Percentiles rank a stretch among this genome's conserved stretches.
Evolutionary conservation across 1,140 invertebrate species (phyloP).

Genomic region (Drosophila kohkoa): DNA sequence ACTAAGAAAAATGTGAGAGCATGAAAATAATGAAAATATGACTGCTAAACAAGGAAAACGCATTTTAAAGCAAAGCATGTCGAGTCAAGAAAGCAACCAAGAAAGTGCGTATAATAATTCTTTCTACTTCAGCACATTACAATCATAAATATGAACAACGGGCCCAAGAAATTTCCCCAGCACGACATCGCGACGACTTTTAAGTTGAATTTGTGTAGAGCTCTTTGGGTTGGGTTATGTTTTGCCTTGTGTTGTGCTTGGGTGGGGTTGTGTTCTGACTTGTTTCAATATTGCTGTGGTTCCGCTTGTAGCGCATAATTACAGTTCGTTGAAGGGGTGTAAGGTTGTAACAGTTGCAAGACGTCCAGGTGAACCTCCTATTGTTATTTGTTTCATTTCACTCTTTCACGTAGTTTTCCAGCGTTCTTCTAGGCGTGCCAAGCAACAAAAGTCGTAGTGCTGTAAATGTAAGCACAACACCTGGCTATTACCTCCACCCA

Average conservation of each 20-base stretch:
- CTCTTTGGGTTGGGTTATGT: background rate
- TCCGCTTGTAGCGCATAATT: conserved; percentile 31
- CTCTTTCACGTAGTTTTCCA: conserved; percentile 4
- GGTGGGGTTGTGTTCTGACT: background rate
- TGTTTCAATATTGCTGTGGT: conserved; percentile 6
- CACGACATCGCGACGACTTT: background rate
- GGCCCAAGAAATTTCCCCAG: background rate
- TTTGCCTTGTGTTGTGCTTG: background rate
- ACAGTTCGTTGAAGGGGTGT: conserved; percentile 5
- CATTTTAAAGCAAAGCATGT: conserved; percentile 29
- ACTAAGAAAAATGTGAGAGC: conserved; percentile 22
- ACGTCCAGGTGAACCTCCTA: background rate
- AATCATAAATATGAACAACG: conserved; percentile 22
- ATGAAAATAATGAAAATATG: conserved; percentile 12
- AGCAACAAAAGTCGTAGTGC: background rate
- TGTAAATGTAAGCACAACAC: conserved; percentile 9
- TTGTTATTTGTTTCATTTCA: conserved; percentile 17
- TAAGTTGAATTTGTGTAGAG: background rate
- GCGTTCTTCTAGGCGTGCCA: conserved; percentile 4
- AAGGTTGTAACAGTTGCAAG: conserved; percentile 2
- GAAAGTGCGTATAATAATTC: conserved; percentile 21
- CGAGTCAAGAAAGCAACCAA: background rate
- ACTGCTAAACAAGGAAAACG: conserved; percentile 33
- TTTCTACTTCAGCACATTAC: conserved; percentile 9
- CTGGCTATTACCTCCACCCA: background rate